Evolutionary conservation across 2,888 invertebrate species (phyloP), one percentile per base, ranked within the genome.

Genomic region (Gymnocheta viridis): DNA sequence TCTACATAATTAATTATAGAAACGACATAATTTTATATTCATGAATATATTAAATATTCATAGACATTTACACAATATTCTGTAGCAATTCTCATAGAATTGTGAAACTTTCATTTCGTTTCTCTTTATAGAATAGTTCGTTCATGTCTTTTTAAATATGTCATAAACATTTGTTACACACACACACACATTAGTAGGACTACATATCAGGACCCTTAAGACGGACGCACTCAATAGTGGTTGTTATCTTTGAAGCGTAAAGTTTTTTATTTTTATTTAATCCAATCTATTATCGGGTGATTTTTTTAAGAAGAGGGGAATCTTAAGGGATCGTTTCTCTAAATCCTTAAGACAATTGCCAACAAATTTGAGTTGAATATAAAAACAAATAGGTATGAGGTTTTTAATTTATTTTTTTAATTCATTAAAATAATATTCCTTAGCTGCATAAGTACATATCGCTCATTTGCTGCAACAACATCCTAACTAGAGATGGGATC

Each of bases 1-100:
- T 70, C 69, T 56, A 56, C 0, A 29, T 27, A 58, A 56, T 58
- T 51, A 44, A 70, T 70, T 70, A 70, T 12, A 29, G 6, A 64
- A 64, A 64, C 22, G 44, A 47, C n/a, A 9, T 32, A 70, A 44
- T 4, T 44, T 3, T 12, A 47, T 64, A 29, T 47, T 29, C 7
- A 29, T 64, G 12, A 44, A 56, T 6, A 56, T 6, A 35, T 35
- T 35, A 35, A 4, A 35, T 35, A 54, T 22, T 4, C 3, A 17
- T 56, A 9, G 4, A 12, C 38, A 38, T 38, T 12, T 17, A 17
- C 32, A 12, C n/a, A 56, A 56, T 51, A 29, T 56, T 29, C 17
- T 17, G n/a, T 32, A 22, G 3, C 6, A 56, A 56, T 41, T 62
- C 24, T 12, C 5, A 12, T 35, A 14, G 9, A 62, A 41, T 62